phyloP scores from a whole-genome alignment of 2,888 invertebrate species.

The Meandrusa payeni region DNA sequence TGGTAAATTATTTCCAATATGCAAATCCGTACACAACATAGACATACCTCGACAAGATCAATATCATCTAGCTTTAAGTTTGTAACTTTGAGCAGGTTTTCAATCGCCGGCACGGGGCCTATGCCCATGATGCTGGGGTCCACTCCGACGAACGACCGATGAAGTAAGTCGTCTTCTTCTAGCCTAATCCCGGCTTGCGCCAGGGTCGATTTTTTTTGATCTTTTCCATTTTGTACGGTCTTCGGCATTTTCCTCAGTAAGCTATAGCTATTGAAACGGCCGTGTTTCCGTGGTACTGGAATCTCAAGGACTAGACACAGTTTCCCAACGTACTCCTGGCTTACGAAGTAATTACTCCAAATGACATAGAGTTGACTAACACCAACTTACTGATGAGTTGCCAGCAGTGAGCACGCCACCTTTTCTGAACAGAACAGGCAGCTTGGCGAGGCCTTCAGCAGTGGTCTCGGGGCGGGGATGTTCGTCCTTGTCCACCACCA shows the following conservation, averaged over 20 bases:
- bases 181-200: too few species aligned
- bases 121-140: slow-evolving; percentile 99
- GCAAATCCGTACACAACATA: background rate
- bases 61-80: slow-evolving; percentile 91
- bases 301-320: too few species aligned
- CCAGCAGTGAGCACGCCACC: slow-evolving; percentile 97
- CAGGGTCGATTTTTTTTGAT: too few species aligned
- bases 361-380: too few species aligned
- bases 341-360: too few species aligned
- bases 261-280: too few species aligned
- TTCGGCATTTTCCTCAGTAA: too few species aligned
- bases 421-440: slow-evolving; percentile 94
- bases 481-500: slow-evolving; percentile 91
- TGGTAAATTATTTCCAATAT: too few species aligned
- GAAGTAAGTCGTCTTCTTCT: too few species aligned
- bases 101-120: slow-evolving; percentile 96
- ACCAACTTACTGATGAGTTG: slow-evolving; percentile 90
- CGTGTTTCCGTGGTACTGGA: too few species aligned
- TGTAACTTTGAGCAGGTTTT: slow-evolving; percentile 88
- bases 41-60: slow-evolving; percentile 91
- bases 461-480: slow-evolving; percentile 94
- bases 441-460: slow-evolving; percentile 88
- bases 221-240: too few species aligned
- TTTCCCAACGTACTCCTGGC: too few species aligned
- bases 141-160: slow-evolving; percentile 94